phyloP scores from a whole-genome alignment of 2,797 vertebrate genomes.

The Sebastes flavidus region DNA sequence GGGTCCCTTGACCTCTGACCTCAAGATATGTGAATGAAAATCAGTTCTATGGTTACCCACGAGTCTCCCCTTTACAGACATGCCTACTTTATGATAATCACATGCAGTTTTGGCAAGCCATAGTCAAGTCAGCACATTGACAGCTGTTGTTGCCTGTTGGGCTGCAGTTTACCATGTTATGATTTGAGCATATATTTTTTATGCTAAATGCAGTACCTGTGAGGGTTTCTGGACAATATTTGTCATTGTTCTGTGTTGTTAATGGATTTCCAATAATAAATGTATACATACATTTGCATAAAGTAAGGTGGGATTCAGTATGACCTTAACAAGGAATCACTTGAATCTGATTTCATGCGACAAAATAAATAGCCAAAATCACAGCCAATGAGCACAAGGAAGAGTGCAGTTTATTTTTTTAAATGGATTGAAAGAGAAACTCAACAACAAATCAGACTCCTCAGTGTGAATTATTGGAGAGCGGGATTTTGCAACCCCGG shows the following conservation, averaged over 20 bases:
- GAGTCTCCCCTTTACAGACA: too few species aligned
- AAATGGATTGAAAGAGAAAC: slow-evolving; percentile 44
- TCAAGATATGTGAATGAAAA: too few species aligned
- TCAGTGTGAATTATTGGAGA: not conserved
- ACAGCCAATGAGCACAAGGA: slow-evolving; percentile 12
- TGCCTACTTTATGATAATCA: too few species aligned
- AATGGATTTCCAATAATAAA: too few species aligned
- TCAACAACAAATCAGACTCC: slow-evolving; percentile 19
- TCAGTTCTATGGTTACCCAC: too few species aligned
- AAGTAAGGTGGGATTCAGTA: not conserved
- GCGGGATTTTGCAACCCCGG: not conserved
- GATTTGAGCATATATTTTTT: not conserved
- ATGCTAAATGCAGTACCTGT: not conserved
- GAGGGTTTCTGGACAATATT: too few species aligned
- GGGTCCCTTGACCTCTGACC: too few species aligned
- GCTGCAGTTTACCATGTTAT: not conserved
- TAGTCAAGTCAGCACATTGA: too few species aligned
- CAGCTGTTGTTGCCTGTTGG: too few species aligned
- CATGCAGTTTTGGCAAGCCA: too few species aligned
- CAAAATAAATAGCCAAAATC: not conserved
- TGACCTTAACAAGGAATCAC: not conserved
- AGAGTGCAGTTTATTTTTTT: slow-evolving; percentile 67
- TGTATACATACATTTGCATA: not conserved
- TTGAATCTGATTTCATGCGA: not conserved
- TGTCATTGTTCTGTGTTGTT: too few species aligned